Conservation (phyloP, 2,797 vertebrate species). For the Myioborus miniatus region DNA sequence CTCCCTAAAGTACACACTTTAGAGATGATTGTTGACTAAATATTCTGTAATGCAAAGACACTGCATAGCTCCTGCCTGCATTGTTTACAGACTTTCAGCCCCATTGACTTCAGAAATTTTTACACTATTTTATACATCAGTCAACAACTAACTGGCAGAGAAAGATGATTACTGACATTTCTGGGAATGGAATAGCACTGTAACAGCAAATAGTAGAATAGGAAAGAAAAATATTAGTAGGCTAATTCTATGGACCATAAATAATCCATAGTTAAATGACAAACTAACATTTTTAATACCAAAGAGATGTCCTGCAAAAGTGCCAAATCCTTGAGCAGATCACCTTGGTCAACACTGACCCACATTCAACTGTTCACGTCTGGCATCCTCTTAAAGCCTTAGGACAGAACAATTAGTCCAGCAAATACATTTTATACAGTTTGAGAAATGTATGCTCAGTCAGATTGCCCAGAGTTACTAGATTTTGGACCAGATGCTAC, state of each 20-base stretch:
- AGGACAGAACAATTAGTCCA: not conserved
- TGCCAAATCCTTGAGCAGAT: not conserved
- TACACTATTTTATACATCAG: not conserved
- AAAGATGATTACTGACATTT: not conserved
- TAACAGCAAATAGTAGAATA: not conserved
- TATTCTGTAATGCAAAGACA: not conserved
- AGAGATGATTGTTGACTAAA: not conserved
- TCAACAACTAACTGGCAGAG: not conserved
- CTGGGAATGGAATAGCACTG: not conserved
- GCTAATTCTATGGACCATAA: not conserved
- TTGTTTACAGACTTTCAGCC: not conserved
- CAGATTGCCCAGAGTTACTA: not conserved
- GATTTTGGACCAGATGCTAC: not conserved
- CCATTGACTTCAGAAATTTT: not conserved
- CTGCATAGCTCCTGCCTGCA: not conserved
- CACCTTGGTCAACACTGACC: not conserved
- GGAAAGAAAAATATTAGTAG: not conserved
- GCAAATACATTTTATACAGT: not conserved
- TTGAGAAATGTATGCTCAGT: not conserved
- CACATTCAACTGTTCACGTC: not conserved
- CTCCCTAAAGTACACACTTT: not conserved
- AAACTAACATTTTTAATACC: not conserved
- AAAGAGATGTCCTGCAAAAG: not conserved
- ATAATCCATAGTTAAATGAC: not conserved
- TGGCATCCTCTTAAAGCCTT: not conserved